These are phyloP conservation scores for Steromphala cineraria DNA, from an alignment of 2,888 invertebrate species.

Conservation along the genomic window DNA sequence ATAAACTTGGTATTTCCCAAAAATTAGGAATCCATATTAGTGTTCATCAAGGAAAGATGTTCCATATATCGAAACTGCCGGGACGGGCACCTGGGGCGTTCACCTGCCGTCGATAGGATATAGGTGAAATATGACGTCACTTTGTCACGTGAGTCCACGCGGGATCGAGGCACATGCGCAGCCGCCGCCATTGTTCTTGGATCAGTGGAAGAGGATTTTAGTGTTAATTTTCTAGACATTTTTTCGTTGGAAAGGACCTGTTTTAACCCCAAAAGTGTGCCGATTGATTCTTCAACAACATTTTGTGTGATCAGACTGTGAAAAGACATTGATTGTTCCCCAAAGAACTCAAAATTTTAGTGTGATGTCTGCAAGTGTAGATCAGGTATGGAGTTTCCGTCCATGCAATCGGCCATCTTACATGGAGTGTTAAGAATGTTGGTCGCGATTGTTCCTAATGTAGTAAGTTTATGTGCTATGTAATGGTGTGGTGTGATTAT, in stretches of 20 bases:
- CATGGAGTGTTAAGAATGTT: slow-evolving; percentile 14
- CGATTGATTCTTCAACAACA: slow-evolving; percentile 14
- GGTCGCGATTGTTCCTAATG: background rate
- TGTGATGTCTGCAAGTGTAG: slow-evolving; percentile 74
- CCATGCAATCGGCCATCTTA: slow-evolving; percentile 23
- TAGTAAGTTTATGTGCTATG: background rate
- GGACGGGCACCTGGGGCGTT: slow-evolving; percentile 17
- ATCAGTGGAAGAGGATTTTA: slow-evolving; percentile 32
- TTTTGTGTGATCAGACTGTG: slow-evolving; percentile 41
- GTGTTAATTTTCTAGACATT: slow-evolving; percentile 18
- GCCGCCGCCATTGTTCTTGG: slow-evolving; percentile 70
- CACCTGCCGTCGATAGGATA: slow-evolving; percentile 19
- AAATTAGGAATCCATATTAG: no score
- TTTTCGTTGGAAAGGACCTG: slow-evolving; percentile 21
- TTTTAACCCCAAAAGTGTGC: slow-evolving; percentile 16
- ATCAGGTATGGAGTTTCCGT: slow-evolving; percentile 64
- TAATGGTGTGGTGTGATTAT: background rate
- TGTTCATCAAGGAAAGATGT: background rate
- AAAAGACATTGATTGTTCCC: slow-evolving; percentile 39
- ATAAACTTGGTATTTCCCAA: no score
- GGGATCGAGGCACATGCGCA: slow-evolving; percentile 72
- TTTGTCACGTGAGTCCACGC: slow-evolving; percentile 66
- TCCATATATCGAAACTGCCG: background rate
- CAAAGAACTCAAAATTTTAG: slow-evolving; percentile 46
- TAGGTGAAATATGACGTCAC: slow-evolving; percentile 34